Conservation (phyloP, 2,113 vertebrate genomes). For the Planiliza haematocheilus region DNA sequence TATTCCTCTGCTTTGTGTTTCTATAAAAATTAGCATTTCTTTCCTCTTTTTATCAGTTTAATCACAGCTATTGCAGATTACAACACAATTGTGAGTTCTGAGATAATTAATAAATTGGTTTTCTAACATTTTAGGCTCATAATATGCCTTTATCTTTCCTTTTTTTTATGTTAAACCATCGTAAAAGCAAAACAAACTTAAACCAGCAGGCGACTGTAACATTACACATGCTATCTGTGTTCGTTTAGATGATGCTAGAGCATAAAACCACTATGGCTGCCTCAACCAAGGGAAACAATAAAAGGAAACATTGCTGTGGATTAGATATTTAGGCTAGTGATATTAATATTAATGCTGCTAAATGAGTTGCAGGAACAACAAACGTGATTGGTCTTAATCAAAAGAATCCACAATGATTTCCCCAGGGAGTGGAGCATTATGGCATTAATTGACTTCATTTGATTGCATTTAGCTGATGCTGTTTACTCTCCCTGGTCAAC, state of each 20-base stretch:
- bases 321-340: constrained; percentile 27
- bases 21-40: too few relatives aligned
- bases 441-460: constrained; percentile 64
- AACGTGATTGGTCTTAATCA: constrained; percentile 38
- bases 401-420: constrained; percentile 54
- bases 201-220: not conserved
- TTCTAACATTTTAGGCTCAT: not conserved
- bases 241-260: not conserved
- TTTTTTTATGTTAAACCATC: not conserved
- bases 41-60: too few relatives aligned
- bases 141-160: not conserved
- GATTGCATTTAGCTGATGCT: constrained; percentile 55
- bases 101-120: too few relatives aligned
- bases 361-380: constrained; percentile 47
- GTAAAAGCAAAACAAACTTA: not conserved
- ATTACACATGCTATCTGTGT: not conserved
- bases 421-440: constrained; percentile 40
- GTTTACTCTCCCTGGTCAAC: constrained; percentile 42
- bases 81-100: too few relatives aligned
- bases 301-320: not conserved
- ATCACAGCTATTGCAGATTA: too few relatives aligned
- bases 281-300: not conserved
- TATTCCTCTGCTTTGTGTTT: too few relatives aligned
- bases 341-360: constrained; percentile 42
- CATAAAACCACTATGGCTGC: not conserved